These are phyloP conservation scores for Rynchops niger DNA, from an alignment of 2,113 vertebrate species.

Conservation along the genomic window DNA sequence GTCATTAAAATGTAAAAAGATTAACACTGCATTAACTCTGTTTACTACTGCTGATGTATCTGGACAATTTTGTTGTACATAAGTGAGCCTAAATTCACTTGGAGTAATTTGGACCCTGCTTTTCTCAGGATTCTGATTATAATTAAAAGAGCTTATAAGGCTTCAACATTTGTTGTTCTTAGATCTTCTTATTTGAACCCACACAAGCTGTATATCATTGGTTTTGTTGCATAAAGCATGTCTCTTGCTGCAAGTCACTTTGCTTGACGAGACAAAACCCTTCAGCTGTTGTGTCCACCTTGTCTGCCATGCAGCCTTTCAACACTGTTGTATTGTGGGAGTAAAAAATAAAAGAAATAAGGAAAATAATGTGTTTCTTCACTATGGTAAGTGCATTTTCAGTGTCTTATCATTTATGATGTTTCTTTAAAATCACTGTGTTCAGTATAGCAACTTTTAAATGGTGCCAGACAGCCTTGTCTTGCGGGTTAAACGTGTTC, in stretches of 20 bases:
- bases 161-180: slow-evolving; percentile 28
- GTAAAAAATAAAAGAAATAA: not conserved
- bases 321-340: not conserved
- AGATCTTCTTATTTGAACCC: slow-evolving; percentile 11
- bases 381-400: not conserved
- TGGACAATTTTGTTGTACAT: slow-evolving; percentile 38
- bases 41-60: slow-evolving; percentile 39
- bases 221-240: slow-evolving; percentile 16
- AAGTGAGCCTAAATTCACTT: slow-evolving; percentile 25
- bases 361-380: slow-evolving; percentile 7
- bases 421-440: slow-evolving; percentile 30
- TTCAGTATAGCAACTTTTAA: slow-evolving; percentile 26
- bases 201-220: not conserved
- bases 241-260: slow-evolving; percentile 42
- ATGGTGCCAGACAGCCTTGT: slow-evolving; percentile 23
- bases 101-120: slow-evolving; percentile 44
- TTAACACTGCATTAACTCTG: slow-evolving; percentile 54
- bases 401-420: slow-evolving; percentile 24
- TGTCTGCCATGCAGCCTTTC: slow-evolving; percentile 45
- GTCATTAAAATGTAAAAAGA: slow-evolving; percentile 62
- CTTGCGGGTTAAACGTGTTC: not conserved
- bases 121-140: slow-evolving; percentile 46
- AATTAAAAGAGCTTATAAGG: slow-evolving; percentile 6
- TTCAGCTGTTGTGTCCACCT: slow-evolving; percentile 58
- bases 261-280: slow-evolving; percentile 47